Conservation (phyloP, 2,888 invertebrate genomes). For the Allygus modestus region DNA sequence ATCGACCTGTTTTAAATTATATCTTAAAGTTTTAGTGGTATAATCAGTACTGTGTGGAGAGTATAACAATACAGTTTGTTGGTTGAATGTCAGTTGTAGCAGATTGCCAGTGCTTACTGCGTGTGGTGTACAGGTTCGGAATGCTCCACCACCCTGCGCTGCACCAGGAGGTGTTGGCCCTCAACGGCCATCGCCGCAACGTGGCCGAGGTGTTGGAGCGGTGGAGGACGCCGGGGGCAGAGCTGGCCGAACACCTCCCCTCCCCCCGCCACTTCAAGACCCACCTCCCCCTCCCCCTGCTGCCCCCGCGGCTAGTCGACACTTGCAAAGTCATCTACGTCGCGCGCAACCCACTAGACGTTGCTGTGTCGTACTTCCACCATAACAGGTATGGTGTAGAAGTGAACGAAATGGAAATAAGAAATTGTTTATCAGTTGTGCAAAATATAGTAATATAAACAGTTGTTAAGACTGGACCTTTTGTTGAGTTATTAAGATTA, state of each 20-base stretch:
- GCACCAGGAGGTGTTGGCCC: conserved; percentile 65
- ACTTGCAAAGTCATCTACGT: conserved; percentile 84
- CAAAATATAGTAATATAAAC: too few species aligned
- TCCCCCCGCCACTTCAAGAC: conserved; percentile 74
- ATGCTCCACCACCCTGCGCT: conserved; percentile 68
- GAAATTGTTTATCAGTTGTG: too few species aligned
- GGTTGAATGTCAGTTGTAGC: too few species aligned
- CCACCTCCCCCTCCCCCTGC: conserved; percentile 86
- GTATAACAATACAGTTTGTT: too few species aligned
- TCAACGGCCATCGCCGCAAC: conserved; percentile 64
- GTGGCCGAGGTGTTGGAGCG: conserved; percentile 60
- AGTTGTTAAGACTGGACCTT: too few species aligned
- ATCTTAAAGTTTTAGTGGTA: too few species aligned
- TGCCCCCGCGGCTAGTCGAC: conserved; percentile 81
- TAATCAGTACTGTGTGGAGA: too few species aligned
- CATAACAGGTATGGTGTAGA: conserved; percentile 79
- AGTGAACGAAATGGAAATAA: too few species aligned
- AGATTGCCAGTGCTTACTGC: too few species aligned
- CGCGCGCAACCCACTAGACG: conserved; percentile 91
- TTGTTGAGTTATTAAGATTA: too few species aligned
- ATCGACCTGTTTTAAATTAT: too few species aligned
- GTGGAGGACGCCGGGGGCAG: conserved; percentile 66
- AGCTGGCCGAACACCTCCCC: conserved; percentile 54
- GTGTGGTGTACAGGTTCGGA: conserved; percentile 82
- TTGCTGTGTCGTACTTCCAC: conserved; percentile 90